A percentile compares a stretch with the other conserved stretches of the same genome.
phyloP scores from a whole-genome alignment of 1,140 invertebrate species.

The Habropoda laboriosa region DNA sequence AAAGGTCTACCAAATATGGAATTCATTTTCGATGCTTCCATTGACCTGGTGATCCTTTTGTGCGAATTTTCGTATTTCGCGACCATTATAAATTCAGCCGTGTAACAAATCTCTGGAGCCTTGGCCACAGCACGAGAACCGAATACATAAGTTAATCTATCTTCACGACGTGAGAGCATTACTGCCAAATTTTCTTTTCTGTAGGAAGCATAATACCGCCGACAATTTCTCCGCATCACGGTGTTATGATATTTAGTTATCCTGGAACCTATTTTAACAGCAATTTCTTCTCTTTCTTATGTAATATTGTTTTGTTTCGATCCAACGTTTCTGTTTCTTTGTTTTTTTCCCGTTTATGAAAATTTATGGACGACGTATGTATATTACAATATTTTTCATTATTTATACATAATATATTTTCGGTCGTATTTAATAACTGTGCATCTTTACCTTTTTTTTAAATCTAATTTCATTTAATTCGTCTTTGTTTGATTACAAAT shows the following conservation, averaged over 20 bases:
- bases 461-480: too few species aligned
- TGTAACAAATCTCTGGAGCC: slow-evolving; percentile 60
- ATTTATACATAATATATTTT: too few species aligned
- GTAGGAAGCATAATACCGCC: not conserved
- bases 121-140: slow-evolving; percentile 50
- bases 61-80: slow-evolving; percentile 56
- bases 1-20: slow-evolving; percentile 34
- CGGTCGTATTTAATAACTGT: too few species aligned
- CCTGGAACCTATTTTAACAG: too few species aligned
- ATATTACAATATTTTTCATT: too few species aligned
- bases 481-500: too few species aligned
- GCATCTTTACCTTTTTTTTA: too few species aligned
- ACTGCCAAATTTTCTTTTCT: slow-evolving; percentile 26
- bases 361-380: too few species aligned
- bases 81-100: slow-evolving; percentile 56
- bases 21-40: slow-evolving; percentile 45
- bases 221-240: not conserved
- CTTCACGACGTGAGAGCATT: slow-evolving; percentile 23
- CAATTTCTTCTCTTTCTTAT: too few species aligned
- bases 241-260: not conserved
- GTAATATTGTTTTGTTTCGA: too few species aligned
- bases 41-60: slow-evolving; percentile 59
- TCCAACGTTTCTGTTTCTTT: too few species aligned
- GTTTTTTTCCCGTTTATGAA: too few species aligned
- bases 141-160: slow-evolving; percentile 55